phyloP scores from a whole-genome alignment of 2,888 invertebrate genomes.

The Cataglyphis albicans region DNA sequence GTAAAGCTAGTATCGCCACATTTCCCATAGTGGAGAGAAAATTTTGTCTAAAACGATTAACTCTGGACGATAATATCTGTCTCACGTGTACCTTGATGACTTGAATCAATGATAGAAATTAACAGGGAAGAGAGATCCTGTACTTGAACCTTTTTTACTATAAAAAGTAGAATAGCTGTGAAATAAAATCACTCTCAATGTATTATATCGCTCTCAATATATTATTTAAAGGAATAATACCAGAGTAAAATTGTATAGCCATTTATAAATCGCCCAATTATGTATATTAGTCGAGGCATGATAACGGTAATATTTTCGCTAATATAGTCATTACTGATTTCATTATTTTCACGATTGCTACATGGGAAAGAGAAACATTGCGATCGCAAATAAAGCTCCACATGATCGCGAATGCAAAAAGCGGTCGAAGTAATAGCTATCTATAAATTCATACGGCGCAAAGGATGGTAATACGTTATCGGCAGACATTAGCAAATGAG shows the following conservation, averaged over 20 bases:
- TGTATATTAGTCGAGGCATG: neutral
- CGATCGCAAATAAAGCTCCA: slow-evolving; percentile 20
- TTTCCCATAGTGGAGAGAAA: slow-evolving; percentile 34
- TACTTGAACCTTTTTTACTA: neutral
- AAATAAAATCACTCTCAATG: neutral
- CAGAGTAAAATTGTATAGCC: neutral
- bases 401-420: slow-evolving; percentile 23
- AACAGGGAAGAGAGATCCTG: neutral
- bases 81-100: neutral
- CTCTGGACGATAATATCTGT: neutral
- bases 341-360: slow-evolving; percentile 1
- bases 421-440: slow-evolving; percentile 26
- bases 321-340: slow-evolving; percentile 19
- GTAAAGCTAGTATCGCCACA: slow-evolving; percentile 6
- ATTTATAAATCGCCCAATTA: neutral
- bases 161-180: neutral
- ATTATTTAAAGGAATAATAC: neutral
- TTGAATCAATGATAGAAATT: slow-evolving; percentile 1
- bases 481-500: slow-evolving; percentile 52
- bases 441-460: slow-evolving; percentile 45
- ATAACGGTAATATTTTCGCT: slow-evolving; percentile 2
- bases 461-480: slow-evolving; percentile 45
- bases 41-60: slow-evolving; percentile 34
- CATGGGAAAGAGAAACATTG: neutral
- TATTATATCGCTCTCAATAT: neutral